phyloP scores from a whole-genome alignment of 23 tunicate genomes.

The Oikopleura dioica region DNA sequence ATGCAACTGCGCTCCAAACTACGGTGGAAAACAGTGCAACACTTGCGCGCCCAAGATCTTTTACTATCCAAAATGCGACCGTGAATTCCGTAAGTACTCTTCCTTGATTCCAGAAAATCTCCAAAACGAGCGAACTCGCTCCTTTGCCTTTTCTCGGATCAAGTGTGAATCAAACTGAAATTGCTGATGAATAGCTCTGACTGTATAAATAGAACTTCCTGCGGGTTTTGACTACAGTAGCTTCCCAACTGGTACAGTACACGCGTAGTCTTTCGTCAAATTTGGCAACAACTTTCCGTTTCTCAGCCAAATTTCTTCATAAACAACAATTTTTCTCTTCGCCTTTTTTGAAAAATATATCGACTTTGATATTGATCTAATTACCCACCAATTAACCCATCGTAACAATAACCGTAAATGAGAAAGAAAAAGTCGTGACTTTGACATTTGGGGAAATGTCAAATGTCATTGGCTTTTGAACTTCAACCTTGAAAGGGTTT shows the following conservation, averaged over 20 bases:
- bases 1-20: slow-evolving; percentile 80
- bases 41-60: slow-evolving; percentile 77
- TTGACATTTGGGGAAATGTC: too few species aligned
- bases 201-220: background rate
- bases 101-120: background rate
- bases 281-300: too few species aligned
- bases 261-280: background rate
- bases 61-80: slow-evolving; percentile 67
- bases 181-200: background rate
- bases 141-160: background rate
- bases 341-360: too few species aligned
- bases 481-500: too few species aligned
- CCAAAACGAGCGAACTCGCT: background rate
- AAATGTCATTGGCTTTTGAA: too few species aligned
- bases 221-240: background rate
- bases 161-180: background rate
- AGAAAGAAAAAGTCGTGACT: too few species aligned
- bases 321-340: too few species aligned
- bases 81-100: slow-evolving; percentile 1
- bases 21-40: slow-evolving; percentile 74
- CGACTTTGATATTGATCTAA: too few species aligned
- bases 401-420: too few species aligned
- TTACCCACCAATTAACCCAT: too few species aligned
- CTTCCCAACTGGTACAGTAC: background rate
- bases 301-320: too few species aligned